A percentile compares a stretch with the other conserved stretches of the same genome.
Evolutionary conservation across 1,140 invertebrate species (phyloP).

Genomic region (Wiebesia pumilae): DNA sequence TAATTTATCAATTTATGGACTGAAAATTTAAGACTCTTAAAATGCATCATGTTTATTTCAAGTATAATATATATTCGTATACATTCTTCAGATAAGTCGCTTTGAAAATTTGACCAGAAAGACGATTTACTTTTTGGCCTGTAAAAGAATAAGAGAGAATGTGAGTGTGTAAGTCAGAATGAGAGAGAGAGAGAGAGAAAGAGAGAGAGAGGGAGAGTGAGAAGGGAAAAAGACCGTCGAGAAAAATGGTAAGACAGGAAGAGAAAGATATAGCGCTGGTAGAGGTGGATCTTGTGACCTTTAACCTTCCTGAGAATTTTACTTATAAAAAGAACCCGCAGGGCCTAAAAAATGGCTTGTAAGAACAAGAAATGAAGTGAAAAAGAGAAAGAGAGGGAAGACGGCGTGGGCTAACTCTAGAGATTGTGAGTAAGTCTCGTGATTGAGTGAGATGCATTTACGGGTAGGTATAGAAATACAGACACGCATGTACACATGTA

Average conservation of each 20-base stretch:
- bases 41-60: slow-evolving; percentile 9
- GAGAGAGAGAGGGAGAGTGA: slow-evolving; percentile 25
- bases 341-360: slow-evolving; percentile 47
- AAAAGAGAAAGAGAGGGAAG: not conserved
- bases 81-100: slow-evolving; percentile 6
- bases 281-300: slow-evolving; percentile 57
- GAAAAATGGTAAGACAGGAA: slow-evolving; percentile 11
- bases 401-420: not conserved
- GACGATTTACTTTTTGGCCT: not conserved
- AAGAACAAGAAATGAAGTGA: not conserved
- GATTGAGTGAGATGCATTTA: no score
- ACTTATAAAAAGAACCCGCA: slow-evolving; percentile 48
- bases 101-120: slow-evolving; percentile 22
- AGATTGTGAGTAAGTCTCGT: not conserved
- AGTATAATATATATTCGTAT: not conserved
- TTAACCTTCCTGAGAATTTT: slow-evolving; percentile 58
- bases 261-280: slow-evolving; percentile 39
- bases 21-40: not conserved
- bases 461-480: no score
- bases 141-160: not conserved
- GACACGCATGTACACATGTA: no score
- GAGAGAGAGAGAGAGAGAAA: not conserved
- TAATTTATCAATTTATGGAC: not conserved
- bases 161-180: not conserved
- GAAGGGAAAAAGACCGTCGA: slow-evolving; percentile 16